Evolutionary conservation across 2,888 invertebrate species (phyloP).

Genomic region (Silvanus unidentatus): DNA sequence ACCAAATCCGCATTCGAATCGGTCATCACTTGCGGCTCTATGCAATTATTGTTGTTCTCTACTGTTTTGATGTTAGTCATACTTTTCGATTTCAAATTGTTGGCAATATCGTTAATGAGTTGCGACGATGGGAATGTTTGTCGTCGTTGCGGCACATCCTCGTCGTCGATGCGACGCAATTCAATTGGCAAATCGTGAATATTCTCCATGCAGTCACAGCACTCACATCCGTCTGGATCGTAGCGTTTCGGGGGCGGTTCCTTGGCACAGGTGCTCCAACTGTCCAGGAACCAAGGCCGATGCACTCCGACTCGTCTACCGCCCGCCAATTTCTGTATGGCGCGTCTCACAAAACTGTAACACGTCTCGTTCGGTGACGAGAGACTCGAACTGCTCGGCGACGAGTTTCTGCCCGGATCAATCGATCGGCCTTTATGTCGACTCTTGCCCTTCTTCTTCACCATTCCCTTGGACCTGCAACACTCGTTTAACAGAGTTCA

Average conservation of each 20-base stretch:
- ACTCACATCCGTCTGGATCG: constrained; percentile 55
- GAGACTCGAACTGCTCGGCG: constrained; percentile 77
- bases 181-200: constrained; percentile 82
- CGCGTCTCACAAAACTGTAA: constrained; percentile 86
- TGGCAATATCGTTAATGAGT: constrained; percentile 43
- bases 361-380: constrained; percentile 91
- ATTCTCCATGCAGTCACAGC: constrained; percentile 54
- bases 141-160: constrained; percentile 50
- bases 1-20: too few relatives aligned
- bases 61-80: constrained; percentile 75
- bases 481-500: too few relatives aligned
- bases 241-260: constrained; percentile 39
- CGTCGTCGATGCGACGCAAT: constrained; percentile 70
- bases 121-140: constrained; percentile 51
- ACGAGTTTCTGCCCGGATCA: constrained; percentile 56
- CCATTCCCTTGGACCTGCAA: constrained; percentile 42
- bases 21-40: too few relatives aligned
- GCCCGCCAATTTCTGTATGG: constrained; percentile 76
- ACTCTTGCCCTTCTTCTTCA: constrained; percentile 48
- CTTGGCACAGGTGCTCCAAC: constrained; percentile 57
- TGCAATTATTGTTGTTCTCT: constrained; percentile 55
- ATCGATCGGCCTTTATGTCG: constrained; percentile 58
- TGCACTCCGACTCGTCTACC: constrained; percentile 51
- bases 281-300: constrained; percentile 71
- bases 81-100: constrained; percentile 74